Evolutionary conservation across 1,140 invertebrate species (phyloP), one percentile per base, ranked within the genome.

Genomic region (Mamestra configurata): DNA sequence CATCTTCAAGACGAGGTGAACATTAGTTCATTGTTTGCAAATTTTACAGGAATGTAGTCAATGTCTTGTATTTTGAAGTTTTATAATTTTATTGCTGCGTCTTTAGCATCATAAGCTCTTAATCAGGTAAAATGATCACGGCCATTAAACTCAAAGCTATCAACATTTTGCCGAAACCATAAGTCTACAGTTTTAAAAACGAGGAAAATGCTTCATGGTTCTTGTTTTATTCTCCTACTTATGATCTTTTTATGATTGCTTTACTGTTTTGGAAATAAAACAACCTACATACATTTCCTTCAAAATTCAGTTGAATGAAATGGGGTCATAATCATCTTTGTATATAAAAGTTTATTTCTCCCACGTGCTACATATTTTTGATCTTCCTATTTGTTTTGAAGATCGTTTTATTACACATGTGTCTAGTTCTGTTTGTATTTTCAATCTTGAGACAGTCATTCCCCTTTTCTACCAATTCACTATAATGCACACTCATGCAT

Each of bases 11-110:
- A 40, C 35, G 49, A 73, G 71, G 53, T 59, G 51, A 72, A 72
- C 46, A 27, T 73, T 73, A 57, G 53, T 73, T 57, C 71, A 57
- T 73, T 73, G 71, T 73, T 73, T 73, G 71, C 35, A 57, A 73
- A 73, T 73, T 59, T 57, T 73, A 43, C 53, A 73, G 53, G 71
- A 73, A 73, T 59, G 35, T 40, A n/a, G 35, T 20, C 53, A 73
- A 59, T 73, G 71, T 59, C 53, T 55, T n/a, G 18, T 24, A 27
- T 64, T 64, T 64, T 40, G 59, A 64, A 40, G n/a, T 64, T 64
- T 46, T 68, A 68, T 68, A 40, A 24, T 43, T 68, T 68, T 68
- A 27, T 46, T 46, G 22, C 20, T 10, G 43, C 22, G 64, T 46
- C 64, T 68, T 46, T n/a, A 68, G 64, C 37, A 68, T 68, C 22